Evolutionary conservation across 92 coral and sea anemone species (phyloP).

Genomic region (Phymanthus crucifer): DNA sequence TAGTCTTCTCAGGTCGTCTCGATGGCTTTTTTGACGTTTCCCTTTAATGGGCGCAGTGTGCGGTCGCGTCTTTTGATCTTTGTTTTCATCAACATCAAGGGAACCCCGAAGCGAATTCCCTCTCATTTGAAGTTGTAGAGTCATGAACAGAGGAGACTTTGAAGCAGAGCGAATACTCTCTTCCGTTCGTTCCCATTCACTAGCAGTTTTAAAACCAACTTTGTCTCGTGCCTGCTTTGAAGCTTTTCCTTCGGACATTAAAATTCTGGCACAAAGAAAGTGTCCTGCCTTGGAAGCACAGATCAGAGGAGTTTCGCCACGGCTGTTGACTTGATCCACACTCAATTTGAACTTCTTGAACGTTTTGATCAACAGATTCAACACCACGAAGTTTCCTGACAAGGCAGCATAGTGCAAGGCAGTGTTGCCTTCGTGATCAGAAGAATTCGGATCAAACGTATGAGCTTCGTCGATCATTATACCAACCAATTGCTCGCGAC

Average conservation of each 20-base stretch:
- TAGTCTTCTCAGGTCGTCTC: constrained; percentile 56
- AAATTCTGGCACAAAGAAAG: constrained; percentile 66
- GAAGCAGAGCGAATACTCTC: constrained; percentile 68
- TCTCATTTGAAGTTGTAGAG: constrained; percentile 45
- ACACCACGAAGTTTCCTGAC: constrained; percentile 78
- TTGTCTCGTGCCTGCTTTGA: constrained; percentile 74
- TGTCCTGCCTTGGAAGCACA: constrained; percentile 73
- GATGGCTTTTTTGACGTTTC: constrained; percentile 40
- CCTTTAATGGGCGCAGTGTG: constrained; percentile 64
- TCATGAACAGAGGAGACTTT: constrained; percentile 61
- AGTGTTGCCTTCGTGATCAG: constrained; percentile 74
- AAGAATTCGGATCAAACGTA: constrained; percentile 71
- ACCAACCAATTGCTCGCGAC: constrained; percentile 83
- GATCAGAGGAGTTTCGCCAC: constrained; percentile 85
- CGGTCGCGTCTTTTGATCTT: constrained; percentile 41
- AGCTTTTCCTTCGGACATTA: constrained; percentile 77
- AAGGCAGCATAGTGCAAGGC: constrained; percentile 76
- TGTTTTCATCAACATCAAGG: constrained; percentile 14
- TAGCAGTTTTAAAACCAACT: constrained; percentile 61
- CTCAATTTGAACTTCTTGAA: constrained; percentile 64
- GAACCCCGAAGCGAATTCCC: constrained; percentile 29
- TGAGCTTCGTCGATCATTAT: constrained; percentile 63
- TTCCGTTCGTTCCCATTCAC: constrained; percentile 75
- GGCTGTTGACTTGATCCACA: constrained; percentile 64
- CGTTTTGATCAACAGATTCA: constrained; percentile 60